Base-by-base conservation (phyloP, 2,797 vertebrate species). In the Dicrostonyx torquatus region DNA sequence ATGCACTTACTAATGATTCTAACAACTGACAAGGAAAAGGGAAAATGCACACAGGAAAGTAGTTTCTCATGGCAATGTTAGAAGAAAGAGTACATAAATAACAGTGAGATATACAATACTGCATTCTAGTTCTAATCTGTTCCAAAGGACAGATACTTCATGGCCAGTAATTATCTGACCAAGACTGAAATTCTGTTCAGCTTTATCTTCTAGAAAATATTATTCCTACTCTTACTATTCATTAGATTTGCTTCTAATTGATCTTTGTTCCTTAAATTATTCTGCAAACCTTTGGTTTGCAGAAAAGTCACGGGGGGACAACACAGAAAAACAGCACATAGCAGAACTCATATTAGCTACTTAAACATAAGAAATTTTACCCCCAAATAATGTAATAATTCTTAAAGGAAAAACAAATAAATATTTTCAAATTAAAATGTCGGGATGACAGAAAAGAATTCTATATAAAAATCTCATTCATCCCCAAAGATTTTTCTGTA, bases 381-480 rank as follows among this genome's bases (percentile, higher is more conserved):
- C 15, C 6, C 13, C 37, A 89, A 94, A 68, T 85, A 94, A 90
- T 26, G 77, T 34, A 88, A 50, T 75, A 91, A 94, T 37, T 75
- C 72, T 84, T 43, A 31, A 84, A 76, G 20, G 84, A 82, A 4
- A 93, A 68, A 77, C 62, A 77, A 94, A 13, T 84, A 95, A 95
- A 43, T 80, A 92, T 72, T 93, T 94, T 40, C 78, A 93, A 72
- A 43, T 53, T 91, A 40, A 60, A 89, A 82, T 45, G 53, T 62
- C 29, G 70, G 40, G 29, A 89, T 75, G 26, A 58, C 34, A 91
- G 20, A 87, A 94, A 94, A 90, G 5, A 93, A 79, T 55, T 96
- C 48, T 78, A 84, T 93, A 88, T 94, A 96, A 85, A 96, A 88
- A 97, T 13, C 53, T 58, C 77, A 94, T 90, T 43, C 79, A 40